phyloP scores from a whole-genome alignment of 2,113 vertebrate species.

The Nycticryphes semicollaris region DNA sequence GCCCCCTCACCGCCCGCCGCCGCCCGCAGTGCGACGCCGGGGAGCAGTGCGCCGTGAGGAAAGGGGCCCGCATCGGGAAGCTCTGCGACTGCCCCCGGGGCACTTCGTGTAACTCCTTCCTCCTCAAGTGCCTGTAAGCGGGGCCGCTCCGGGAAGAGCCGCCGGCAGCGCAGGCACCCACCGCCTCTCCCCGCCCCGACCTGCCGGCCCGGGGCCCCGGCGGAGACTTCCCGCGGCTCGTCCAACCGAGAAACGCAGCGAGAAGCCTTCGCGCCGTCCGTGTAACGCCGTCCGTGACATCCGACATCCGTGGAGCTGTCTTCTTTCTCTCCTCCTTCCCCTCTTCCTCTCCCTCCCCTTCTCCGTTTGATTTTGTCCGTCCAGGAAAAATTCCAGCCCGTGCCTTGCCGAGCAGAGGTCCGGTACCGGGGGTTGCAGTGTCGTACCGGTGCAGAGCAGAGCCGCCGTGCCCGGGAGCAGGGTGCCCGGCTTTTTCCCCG shows the following conservation, averaged over 20 bases:
- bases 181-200: not conserved
- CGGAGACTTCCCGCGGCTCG: not conserved
- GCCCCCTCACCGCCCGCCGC: not conserved
- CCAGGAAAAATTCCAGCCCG: not conserved
- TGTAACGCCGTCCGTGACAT: conserved; percentile 44
- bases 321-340: not conserved
- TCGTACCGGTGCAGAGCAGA: not conserved
- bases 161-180: not conserved
- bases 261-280: not conserved
- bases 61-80: conserved; percentile 82
- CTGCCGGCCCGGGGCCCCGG: not conserved
- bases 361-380: not conserved
- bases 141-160: not conserved
- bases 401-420: not conserved
- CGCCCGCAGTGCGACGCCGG: conserved; percentile 79
- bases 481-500: not conserved
- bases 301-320: conserved; percentile 32
- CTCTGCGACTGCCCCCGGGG: conserved; percentile 83
- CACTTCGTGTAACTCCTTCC: conserved; percentile 83
- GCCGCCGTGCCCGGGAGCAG: not conserved
- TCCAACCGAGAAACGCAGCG: conserved; percentile 19
- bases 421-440: not conserved
- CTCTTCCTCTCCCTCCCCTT: not conserved
- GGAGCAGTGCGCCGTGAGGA: conserved; percentile 81
- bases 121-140: conserved; percentile 81